Percentiles rank a stretch among this genome's conserved stretches.
Conservation (phyloP, 2,797 vertebrate species). For the Echiichthys vipera region DNA sequence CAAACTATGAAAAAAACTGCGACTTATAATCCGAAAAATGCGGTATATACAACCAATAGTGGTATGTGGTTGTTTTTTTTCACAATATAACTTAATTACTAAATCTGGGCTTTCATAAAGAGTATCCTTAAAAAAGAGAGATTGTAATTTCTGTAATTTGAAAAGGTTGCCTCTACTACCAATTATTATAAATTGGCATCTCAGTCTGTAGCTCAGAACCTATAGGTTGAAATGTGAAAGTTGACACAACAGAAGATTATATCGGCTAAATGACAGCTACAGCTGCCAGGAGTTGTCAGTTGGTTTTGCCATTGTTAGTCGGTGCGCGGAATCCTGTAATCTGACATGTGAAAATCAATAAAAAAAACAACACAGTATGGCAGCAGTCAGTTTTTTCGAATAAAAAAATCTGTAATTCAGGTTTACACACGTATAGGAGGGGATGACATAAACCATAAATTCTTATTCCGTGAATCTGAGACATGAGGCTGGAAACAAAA, state of each 20-base stretch:
- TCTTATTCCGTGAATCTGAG: constrained; percentile 15
- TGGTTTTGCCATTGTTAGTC: background rate
- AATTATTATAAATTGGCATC: background rate
- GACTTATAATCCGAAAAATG: too few species aligned
- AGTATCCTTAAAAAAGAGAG: too few species aligned
- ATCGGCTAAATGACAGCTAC: background rate
- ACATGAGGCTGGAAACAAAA: constrained; percentile 10
- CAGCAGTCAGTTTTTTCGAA: background rate
- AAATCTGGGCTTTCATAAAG: too few species aligned
- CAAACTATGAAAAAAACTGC: too few species aligned
- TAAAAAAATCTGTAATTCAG: background rate
- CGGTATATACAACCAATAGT: too few species aligned
- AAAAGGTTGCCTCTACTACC: too few species aligned
- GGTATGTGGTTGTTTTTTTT: too few species aligned
- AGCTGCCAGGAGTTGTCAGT: background rate
- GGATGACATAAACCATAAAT: constrained; percentile 25
- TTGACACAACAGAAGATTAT: background rate
- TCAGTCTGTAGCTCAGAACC: background rate
- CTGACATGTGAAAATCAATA: background rate
- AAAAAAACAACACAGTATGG: background rate
- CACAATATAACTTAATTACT: too few species aligned
- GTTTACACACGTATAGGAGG: background rate
- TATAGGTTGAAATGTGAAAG: background rate
- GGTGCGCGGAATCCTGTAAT: background rate
- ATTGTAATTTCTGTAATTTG: too few species aligned